Evolutionary conservation across 2,888 invertebrate genomes (phyloP).

Genomic region (Phrixothrix hirtus): DNA sequence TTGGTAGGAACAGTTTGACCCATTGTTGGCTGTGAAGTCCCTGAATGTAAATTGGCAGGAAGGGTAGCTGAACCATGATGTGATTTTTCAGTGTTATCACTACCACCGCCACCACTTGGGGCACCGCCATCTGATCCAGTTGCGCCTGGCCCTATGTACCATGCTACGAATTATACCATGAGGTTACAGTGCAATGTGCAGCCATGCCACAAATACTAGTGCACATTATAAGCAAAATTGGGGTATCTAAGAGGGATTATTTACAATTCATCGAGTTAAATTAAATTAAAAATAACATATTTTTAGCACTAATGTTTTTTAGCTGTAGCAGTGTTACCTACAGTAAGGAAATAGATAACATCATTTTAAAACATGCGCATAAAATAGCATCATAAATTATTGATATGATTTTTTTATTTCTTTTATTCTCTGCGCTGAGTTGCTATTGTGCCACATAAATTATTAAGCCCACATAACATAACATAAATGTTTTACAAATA

Average conservation of each 20-base stretch:
- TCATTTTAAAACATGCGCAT: conserved; percentile 5
- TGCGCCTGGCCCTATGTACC: conserved; percentile 57
- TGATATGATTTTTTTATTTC: no score
- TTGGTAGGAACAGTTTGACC: conserved; percentile 59
- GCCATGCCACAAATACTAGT: conserved; percentile 41
- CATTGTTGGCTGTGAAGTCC: conserved; percentile 59
- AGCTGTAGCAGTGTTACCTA: conserved; percentile 9
- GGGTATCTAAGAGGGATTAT: conserved; percentile 7
- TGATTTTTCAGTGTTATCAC: conserved; percentile 57
- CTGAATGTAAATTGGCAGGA: conserved; percentile 61
- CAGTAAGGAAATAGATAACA: background rate
- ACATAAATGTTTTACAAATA: no score
- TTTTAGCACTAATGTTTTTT: background rate
- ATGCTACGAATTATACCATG: conserved; percentile 52
- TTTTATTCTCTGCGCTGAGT: no score
- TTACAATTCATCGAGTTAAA: conserved; percentile 8
- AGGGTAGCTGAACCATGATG: conserved; percentile 70
- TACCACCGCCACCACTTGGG: conserved; percentile 53
- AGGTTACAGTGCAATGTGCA: conserved; percentile 49
- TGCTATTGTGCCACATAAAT: no score
- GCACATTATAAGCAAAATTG: conserved; percentile 25
- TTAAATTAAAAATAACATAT: background rate
- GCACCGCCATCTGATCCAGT: conserved; percentile 52
- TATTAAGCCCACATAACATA: no score
- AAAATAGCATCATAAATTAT: no score